Percentiles rank a stretch among this genome's conserved stretches.
Evolutionary conservation across 1,140 invertebrate species (phyloP).

Genomic region (Tribolium madens): DNA sequence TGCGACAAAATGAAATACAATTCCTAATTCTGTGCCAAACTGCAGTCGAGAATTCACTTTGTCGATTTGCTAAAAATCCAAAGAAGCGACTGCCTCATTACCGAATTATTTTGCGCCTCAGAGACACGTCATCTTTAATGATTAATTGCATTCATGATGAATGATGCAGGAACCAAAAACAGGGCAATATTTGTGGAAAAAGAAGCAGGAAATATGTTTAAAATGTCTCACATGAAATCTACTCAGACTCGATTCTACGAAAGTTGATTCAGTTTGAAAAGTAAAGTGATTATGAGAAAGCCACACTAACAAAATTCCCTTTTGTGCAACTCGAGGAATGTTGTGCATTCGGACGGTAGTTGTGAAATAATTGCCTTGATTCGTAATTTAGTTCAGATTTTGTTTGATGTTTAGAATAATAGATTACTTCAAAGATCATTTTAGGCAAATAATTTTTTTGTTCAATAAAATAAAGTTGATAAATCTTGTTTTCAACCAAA

Average conservation of each 20-base stretch:
- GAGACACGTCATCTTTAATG: background rate
- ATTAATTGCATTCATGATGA: background rate
- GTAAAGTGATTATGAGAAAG: background rate
- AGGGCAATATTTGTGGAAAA: background rate
- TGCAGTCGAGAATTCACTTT: background rate
- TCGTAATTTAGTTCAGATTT: no score
- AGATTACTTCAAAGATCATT: no score
- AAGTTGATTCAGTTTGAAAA: background rate
- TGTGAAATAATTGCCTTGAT: no score
- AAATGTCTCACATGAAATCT: no score
- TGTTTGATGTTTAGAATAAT: no score
- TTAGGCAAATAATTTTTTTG: no score
- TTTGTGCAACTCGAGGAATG: background rate
- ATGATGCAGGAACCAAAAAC: background rate
- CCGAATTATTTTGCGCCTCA: background rate
- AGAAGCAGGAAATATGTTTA: background rate
- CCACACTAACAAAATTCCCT: background rate
- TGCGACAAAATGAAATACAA: background rate
- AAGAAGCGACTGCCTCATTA: background rate
- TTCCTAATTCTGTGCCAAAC: conserved; percentile 6
- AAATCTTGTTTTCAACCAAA: no score
- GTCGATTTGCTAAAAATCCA: no score
- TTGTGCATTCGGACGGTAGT: no score
- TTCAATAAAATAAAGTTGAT: no score
- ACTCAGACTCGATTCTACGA: background rate